Percentiles rank a stretch among this genome's conserved stretches.
phyloP scores from a whole-genome alignment of 64 coral and sea anemone genomes.

The Trachythela sp. region DNA sequence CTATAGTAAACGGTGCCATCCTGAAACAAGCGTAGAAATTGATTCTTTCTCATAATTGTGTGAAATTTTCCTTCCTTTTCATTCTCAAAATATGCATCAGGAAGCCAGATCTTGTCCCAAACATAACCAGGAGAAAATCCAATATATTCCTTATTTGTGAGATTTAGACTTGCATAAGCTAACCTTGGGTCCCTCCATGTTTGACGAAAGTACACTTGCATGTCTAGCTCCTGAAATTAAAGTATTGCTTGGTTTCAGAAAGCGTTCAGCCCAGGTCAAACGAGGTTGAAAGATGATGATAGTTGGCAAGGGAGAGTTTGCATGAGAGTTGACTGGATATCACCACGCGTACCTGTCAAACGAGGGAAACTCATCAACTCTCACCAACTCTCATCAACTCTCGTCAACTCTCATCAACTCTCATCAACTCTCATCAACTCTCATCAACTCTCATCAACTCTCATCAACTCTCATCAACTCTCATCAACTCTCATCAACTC shows the following conservation, averaged over 20 bases:
- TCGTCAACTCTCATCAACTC: too few species aligned
- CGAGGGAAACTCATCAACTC: too few species aligned
- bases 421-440: too few species aligned
- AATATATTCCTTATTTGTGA: neutral
- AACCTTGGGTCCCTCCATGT: neutral
- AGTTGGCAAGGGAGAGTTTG: too few species aligned
- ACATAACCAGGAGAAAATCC: neutral
- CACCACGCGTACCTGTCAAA: too few species aligned
- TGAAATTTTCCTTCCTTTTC: conserved; percentile 1
- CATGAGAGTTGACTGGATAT: too few species aligned
- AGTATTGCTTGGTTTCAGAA: neutral
- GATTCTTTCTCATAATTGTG: neutral
- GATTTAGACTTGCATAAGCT: neutral
- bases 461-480: too few species aligned
- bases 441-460: too few species aligned
- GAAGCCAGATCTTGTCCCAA: neutral
- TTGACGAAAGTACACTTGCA: neutral
- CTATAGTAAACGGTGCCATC: neutral
- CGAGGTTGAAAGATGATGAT: too few species aligned
- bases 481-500: too few species aligned
- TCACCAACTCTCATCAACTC: too few species aligned
- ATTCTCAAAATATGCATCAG: neutral
- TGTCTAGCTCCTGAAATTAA: neutral
- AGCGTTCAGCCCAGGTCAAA: too few species aligned
- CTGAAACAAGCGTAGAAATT: neutral